phyloP scores from a whole-genome alignment of 2,113 vertebrate genomes.

The Cichladusa arquata region DNA sequence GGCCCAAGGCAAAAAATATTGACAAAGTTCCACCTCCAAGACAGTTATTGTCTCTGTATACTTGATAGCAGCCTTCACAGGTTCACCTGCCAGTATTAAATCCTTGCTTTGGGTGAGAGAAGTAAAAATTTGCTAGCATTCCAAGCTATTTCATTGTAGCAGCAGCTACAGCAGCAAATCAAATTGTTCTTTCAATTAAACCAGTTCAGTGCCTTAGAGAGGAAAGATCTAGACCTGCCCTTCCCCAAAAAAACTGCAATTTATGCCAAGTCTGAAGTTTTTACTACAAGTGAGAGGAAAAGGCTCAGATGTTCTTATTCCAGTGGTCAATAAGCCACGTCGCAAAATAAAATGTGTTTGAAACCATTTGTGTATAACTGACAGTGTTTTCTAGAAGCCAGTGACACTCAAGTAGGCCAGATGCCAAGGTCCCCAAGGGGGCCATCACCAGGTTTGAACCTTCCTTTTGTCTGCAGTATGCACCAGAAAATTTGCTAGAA shows the following conservation, averaged over 20 bases:
- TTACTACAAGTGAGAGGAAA: constrained; percentile 47
- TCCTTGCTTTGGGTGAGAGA: constrained; percentile 71
- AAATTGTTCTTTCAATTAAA: constrained; percentile 79
- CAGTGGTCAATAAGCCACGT: not conserved
- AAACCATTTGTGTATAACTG: not conserved
- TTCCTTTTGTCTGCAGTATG: not conserved
- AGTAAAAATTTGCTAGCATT: constrained; percentile 70
- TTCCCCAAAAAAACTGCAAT: constrained; percentile 9
- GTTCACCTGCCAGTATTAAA: constrained; percentile 75
- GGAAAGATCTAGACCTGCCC: constrained; percentile 41
- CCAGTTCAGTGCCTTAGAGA: constrained; percentile 55
- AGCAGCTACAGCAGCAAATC: constrained; percentile 71
- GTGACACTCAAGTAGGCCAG: not conserved
- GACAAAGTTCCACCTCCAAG: constrained; percentile 74
- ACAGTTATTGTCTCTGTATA: constrained; percentile 79
- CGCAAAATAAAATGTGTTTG: constrained; percentile 31
- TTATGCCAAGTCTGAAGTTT: constrained; percentile 47
- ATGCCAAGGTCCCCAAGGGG: not conserved
- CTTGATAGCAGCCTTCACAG: constrained; percentile 78
- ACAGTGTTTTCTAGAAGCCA: not conserved
- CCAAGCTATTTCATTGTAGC: constrained; percentile 63
- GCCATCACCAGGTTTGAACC: not conserved
- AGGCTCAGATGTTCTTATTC: constrained; percentile 23
- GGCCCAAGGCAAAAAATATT: constrained; percentile 78
- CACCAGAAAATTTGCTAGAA: not conserved